Conservation (phyloP, 2,113 vertebrate genomes). For the Neotragus moschatus region DNA sequence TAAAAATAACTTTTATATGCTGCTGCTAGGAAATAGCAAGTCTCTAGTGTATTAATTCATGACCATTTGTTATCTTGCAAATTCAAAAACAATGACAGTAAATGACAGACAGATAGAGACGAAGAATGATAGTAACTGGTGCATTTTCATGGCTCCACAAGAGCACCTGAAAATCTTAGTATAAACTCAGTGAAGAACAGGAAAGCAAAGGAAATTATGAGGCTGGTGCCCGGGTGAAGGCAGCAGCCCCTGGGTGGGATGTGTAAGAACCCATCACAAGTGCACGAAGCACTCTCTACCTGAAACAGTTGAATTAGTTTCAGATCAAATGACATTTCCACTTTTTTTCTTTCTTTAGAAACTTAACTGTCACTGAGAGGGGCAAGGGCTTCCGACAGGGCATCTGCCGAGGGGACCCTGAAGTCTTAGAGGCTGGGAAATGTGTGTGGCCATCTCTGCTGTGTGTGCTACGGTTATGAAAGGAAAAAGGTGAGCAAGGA, state of each 20-base stretch:
- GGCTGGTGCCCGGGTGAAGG: not conserved
- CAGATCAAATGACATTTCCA: not conserved
- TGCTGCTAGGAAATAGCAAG: constrained; percentile 29
- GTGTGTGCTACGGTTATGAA: rapidly evolving
- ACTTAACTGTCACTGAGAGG: not conserved
- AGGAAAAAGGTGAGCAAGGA: not conserved
- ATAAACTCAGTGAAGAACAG: not conserved
- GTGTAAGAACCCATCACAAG: rapidly evolving
- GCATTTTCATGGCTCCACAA: rapidly evolving
- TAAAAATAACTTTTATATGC: constrained; percentile 54
- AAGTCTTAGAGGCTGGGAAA: not conserved
- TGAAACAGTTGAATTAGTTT: not conserved
- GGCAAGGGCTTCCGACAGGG: too few species aligned
- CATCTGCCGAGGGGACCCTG: rapidly evolving
- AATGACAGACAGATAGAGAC: not conserved
- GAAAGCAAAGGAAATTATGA: not conserved
- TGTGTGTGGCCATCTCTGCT: rapidly evolving
- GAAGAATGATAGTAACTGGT: not conserved
- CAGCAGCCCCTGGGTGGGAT: rapidly evolving
- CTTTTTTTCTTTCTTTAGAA: not conserved
- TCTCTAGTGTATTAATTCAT: rapidly evolving
- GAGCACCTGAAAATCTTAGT: not conserved
- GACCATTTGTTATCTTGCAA: not conserved
- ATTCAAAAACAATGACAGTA: not conserved
- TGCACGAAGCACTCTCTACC: rapidly evolving